phyloP scores from a whole-genome alignment of 2,888 invertebrate genomes.

The Rhagonycha lutea region DNA sequence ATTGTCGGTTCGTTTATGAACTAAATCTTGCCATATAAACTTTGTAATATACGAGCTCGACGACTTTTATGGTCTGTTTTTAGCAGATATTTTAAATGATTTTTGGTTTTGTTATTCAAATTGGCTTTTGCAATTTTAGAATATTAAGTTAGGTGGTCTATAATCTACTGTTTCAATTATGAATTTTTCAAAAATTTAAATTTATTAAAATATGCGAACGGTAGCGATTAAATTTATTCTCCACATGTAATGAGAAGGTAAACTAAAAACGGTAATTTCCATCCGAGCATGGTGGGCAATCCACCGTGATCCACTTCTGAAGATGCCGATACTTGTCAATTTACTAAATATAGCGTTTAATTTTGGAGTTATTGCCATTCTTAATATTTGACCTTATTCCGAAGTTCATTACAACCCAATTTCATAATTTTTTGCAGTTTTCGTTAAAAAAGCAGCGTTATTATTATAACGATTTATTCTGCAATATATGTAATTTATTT shows the following conservation, averaged over 20 bases:
- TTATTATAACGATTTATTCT: background rate
- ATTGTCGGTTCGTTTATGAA: constrained; percentile 52
- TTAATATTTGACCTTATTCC: background rate
- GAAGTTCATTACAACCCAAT: background rate
- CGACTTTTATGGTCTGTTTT: constrained; percentile 48
- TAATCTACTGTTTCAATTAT: background rate
- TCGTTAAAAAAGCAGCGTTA: too few species aligned
- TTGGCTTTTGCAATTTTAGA: constrained; percentile 6
- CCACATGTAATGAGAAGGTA: background rate
- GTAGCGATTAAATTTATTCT: background rate
- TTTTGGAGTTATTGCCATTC: background rate
- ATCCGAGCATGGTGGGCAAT: background rate
- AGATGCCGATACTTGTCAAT: background rate
- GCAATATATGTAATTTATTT: background rate
- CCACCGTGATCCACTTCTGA: background rate
- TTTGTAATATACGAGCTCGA: constrained; percentile 55
- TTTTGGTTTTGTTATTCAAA: constrained; percentile 11
- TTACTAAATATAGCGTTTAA: background rate
- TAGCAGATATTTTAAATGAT: constrained; percentile 19
- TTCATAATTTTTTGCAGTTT: background rate
- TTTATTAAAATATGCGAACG: background rate
- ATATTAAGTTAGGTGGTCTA: constrained; percentile 11
- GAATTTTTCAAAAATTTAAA: background rate
- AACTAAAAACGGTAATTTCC: background rate
- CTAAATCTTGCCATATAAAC: constrained; percentile 53